Base-by-base conservation (phyloP, 2,888 invertebrate genomes). In the Rhabditoides inermis region DNA sequence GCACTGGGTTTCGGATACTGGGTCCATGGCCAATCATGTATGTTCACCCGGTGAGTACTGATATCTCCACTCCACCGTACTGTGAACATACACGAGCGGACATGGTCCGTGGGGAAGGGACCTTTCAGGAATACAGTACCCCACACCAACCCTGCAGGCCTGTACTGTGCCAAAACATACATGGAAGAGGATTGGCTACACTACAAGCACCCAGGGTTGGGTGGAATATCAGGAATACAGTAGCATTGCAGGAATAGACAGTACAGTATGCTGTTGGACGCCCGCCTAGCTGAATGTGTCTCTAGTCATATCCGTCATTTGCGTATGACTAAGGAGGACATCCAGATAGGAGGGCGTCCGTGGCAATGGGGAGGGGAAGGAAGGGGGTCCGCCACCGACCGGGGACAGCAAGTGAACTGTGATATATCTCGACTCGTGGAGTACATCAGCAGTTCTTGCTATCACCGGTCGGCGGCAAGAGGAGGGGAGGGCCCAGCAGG, bases 231-330 rank as follows among this genome's bases (percentile, higher is more conserved):
- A n/a, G n/a, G n/a, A n/a, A n/a, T n/a, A n/a, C n/a, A n/a, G n/a
- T n/a, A n/a, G n/a, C n/a, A n/a, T n/a, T n/a, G n/a, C n/a, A n/a
- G n/a, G n/a, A n/a, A n/a, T n/a, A n/a, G n/a, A n/a, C n/a, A n/a
- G n/a, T n/a, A n/a, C n/a, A n/a, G n/a, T n/a, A n/a, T n/a, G n/a
- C n/a, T n/a, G n/a, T n/a, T n/a, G n/a, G n/a, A n/a, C n/a, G n/a
- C n/a, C n/a, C 40, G 58, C 63, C 60, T 49, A 58, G 63, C 63
- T 63, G 63, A 63, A 63, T 63, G 60, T 63, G 63, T 60, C 63
- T 63, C 63, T 63, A 63, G 63, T 63, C 63, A 60, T 63, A 63
- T 12, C 39, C 42, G 40, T 27, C 5, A n/a, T 32, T 26, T 27
- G 23, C 28, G 49, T 61, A 61, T 54, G 61, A 61, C 61, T 49